Conservation (phyloP, 2,888 invertebrate genomes). For the Lampropteryx suffumata region DNA sequence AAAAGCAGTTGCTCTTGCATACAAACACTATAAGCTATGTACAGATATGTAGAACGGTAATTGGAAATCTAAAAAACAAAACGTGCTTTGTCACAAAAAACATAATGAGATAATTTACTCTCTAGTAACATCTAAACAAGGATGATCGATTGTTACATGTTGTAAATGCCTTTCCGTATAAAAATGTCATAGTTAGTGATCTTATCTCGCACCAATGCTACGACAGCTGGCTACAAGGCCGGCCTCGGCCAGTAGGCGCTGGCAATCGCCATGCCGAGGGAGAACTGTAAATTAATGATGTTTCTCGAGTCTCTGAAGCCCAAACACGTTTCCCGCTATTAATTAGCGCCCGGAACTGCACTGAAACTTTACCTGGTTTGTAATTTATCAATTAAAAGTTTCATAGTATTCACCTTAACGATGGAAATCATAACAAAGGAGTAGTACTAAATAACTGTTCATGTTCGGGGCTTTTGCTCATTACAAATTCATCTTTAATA, state of each 20-base stretch:
- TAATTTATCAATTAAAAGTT: slow-evolving; percentile 34
- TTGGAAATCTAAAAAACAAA: no score
- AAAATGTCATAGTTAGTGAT: neutral
- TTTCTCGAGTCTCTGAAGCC: slow-evolving; percentile 25
- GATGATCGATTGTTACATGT: no score
- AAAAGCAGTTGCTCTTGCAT: no score
- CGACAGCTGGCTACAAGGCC: neutral
- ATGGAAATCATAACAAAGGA: slow-evolving; percentile 13
- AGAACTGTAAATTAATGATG: slow-evolving; percentile 17
- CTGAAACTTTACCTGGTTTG: slow-evolving; percentile 25
- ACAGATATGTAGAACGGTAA: no score
- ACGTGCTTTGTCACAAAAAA: no score
- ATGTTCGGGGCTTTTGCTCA: neutral
- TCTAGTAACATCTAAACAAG: no score
- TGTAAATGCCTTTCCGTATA: neutral
- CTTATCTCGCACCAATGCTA: neutral
- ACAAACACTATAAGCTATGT: no score
- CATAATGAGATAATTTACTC: no score
- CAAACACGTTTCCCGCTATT: slow-evolving; percentile 32
- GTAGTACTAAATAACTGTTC: neutral
- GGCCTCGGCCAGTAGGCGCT: no score
- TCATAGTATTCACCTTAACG: slow-evolving; percentile 8
- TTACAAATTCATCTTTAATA: neutral
- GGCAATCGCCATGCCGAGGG: neutral
- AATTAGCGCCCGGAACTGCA: slow-evolving; percentile 30